A percentile compares a stretch with the other conserved stretches of the same genome.
These are phyloP conservation scores for Drosophila melanosoma DNA, from an alignment of 2,888 invertebrate species.

Conservation along the genomic window DNA sequence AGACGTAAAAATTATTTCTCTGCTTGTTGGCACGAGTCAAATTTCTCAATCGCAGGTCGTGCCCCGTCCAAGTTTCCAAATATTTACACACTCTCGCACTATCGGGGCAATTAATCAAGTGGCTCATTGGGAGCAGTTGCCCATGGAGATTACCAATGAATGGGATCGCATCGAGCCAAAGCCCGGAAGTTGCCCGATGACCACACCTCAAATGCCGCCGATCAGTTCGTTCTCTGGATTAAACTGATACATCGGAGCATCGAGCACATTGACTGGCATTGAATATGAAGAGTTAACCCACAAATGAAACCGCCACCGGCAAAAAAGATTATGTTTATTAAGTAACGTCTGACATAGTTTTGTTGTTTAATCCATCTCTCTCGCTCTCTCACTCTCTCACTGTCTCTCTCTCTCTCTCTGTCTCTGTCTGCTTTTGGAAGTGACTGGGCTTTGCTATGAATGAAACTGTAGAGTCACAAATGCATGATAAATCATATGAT, in stretches of 20 bases:
- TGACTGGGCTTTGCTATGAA: slow-evolving; percentile 25
- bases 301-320: slow-evolving; percentile 62
- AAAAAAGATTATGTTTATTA: slow-evolving; percentile 73
- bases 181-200: slow-evolving; percentile 81
- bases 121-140: slow-evolving; percentile 48
- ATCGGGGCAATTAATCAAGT: slow-evolving; percentile 76
- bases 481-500: slow-evolving; percentile 82
- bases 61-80: slow-evolving; percentile 41
- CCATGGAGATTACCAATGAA: slow-evolving; percentile 41
- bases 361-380: slow-evolving; percentile 9
- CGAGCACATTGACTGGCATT: slow-evolving; percentile 40
- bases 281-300: slow-evolving; percentile 44
- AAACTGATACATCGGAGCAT: slow-evolving; percentile 45
- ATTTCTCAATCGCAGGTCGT: slow-evolving; percentile 65
- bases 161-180: slow-evolving; percentile 47
- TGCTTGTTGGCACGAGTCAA: slow-evolving; percentile 78
- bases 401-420: slow-evolving; percentile 22
- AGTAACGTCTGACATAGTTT: slow-evolving; percentile 80
- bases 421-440: slow-evolving; percentile 15
- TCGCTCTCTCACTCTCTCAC: slow-evolving; percentile 28
- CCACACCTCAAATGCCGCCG: slow-evolving; percentile 66
- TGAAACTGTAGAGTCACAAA: slow-evolving; percentile 82
- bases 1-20: slow-evolving; percentile 75
- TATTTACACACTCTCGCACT: slow-evolving; percentile 66
- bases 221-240: slow-evolving; percentile 59